Conservation (phyloP, 2,797 vertebrate species). For the Xenopus petersii region DNA sequence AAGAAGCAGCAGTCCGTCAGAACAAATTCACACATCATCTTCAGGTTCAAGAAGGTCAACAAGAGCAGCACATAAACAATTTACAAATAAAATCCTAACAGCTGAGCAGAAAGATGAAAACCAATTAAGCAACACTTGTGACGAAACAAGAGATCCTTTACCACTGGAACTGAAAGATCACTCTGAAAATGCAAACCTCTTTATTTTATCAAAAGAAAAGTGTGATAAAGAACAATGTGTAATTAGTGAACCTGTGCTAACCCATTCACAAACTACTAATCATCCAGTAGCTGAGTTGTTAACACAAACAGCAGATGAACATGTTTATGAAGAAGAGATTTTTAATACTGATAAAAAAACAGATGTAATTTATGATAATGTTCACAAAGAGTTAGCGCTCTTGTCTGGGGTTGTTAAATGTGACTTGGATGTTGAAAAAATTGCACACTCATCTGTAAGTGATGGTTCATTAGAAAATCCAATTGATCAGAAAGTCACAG, state of each 20-base stretch:
- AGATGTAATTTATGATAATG: constrained; percentile 46
- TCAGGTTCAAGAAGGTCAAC: constrained; percentile 55
- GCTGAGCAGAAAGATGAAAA: constrained; percentile 49
- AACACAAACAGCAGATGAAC: background rate
- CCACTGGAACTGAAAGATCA: constrained; percentile 51
- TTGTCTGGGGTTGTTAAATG: constrained; percentile 52
- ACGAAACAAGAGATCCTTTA: constrained; percentile 53
- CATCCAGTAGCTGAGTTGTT: background rate
- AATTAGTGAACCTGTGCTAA: background rate
- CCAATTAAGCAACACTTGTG: constrained; percentile 49
- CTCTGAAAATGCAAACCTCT: constrained; percentile 2
- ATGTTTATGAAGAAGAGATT: background rate
- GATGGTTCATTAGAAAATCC: constrained; percentile 33
- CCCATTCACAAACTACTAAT: constrained; percentile 12
- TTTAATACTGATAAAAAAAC: constrained; percentile 25
- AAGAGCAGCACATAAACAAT: constrained; percentile 51
- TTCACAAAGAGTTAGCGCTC: constrained; percentile 50
- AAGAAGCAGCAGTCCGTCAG: constrained; percentile 53
- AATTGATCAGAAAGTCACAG: constrained; percentile 35
- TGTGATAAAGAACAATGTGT: background rate
- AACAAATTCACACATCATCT: constrained; percentile 48
- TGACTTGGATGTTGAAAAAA: constrained; percentile 52
- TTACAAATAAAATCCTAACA: constrained; percentile 52
- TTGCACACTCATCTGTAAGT: constrained; percentile 48
- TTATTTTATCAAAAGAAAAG: constrained; percentile 20